A percentile compares a stretch with the other conserved stretches of the same genome.
Evolutionary conservation across 1,140 invertebrate species (phyloP).

Genomic region (Gerris buenoi): DNA sequence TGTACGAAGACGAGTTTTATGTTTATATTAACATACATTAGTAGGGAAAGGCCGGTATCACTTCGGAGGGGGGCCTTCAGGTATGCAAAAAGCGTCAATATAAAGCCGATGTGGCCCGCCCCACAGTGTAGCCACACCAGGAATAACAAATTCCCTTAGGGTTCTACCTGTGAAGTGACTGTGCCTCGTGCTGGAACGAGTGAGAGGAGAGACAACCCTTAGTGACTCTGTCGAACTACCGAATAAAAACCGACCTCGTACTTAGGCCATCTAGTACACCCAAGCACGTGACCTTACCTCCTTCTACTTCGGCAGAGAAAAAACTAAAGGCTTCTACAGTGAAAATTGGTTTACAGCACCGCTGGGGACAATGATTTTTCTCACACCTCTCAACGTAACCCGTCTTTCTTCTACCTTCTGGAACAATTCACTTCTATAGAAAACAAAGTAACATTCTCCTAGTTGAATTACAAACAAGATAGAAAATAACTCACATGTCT

Average conservation of each 20-base stretch:
- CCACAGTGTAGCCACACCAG: neutral
- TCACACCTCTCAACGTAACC: no score
- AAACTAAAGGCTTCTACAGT: no score
- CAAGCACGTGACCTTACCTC: no score
- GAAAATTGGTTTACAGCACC: neutral
- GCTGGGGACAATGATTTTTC: neutral
- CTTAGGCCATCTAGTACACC: no score
- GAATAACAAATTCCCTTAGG: neutral
- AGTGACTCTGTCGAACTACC: no score
- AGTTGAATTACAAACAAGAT: no score
- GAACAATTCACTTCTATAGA: no score
- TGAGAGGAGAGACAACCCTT: neutral
- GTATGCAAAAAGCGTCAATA: neutral
- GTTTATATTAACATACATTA: neutral
- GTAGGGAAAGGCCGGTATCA: neutral
- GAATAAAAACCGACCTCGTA: no score
- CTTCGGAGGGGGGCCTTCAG: neutral
- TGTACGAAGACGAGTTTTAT: neutral
- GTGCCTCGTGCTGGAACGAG: neutral
- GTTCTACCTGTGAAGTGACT: neutral
- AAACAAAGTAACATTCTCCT: no score
- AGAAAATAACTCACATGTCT: no score
- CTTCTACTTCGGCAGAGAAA: no score
- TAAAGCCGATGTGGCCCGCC: neutral
- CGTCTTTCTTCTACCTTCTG: no score